phyloP scores from a whole-genome alignment of 2,888 invertebrate species.

The Nomada fucata region DNA sequence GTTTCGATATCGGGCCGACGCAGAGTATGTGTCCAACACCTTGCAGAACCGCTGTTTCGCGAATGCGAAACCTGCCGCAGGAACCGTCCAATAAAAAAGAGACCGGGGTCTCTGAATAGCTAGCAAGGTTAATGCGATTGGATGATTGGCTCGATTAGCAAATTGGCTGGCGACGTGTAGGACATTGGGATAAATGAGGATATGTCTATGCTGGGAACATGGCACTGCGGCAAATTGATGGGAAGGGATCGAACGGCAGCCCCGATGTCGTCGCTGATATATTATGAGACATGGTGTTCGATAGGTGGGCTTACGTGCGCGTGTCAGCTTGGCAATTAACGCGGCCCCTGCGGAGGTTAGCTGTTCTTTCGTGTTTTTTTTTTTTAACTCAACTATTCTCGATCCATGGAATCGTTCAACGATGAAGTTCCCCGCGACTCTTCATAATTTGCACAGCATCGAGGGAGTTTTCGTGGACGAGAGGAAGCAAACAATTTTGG shows the following conservation, averaged over 20 bases:
- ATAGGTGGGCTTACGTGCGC: constrained; percentile 36
- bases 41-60: constrained; percentile 13
- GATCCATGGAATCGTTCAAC: constrained; percentile 2
- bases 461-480: neutral
- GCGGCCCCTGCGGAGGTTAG: constrained; percentile 1
- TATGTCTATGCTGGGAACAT: constrained; percentile 80
- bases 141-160: constrained; percentile 83
- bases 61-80: constrained; percentile 68
- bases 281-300: constrained; percentile 68
- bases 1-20: neutral
- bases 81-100: constrained; percentile 78
- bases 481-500: neutral
- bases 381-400: neutral
- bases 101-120: constrained; percentile 74
- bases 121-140: constrained; percentile 83
- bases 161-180: constrained; percentile 80
- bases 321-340: constrained; percentile 51
- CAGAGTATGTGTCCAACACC: constrained; percentile 19
- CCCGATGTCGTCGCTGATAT: constrained; percentile 63
- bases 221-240: constrained; percentile 75
- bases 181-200: constrained; percentile 83
- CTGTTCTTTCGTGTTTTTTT: no score
- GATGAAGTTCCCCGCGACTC: neutral
- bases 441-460: neutral
- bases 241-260: constrained; percentile 72